phyloP scores from a whole-genome alignment of 1,140 invertebrate species.

The Pseudomyrmex cubaensis region DNA sequence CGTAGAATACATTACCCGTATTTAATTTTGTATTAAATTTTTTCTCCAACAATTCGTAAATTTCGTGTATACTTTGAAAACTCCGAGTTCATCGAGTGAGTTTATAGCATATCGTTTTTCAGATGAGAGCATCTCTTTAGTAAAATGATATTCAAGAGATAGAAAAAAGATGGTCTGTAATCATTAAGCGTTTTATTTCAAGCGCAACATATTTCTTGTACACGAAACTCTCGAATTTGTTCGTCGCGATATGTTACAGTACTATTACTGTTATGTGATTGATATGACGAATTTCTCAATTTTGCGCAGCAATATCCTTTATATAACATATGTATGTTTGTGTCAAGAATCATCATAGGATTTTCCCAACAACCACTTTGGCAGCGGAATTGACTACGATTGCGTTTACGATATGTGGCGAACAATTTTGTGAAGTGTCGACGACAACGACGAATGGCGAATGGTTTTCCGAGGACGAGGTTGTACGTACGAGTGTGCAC shows the following conservation, averaged over 20 bases:
- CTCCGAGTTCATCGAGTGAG: too few species aligned
- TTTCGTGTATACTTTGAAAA: too few species aligned
- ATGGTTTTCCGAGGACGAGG: constrained; percentile 18
- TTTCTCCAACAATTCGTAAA: background rate
- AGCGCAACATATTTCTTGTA: background rate
- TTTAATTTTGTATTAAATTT: background rate
- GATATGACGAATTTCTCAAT: background rate
- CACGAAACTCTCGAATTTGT: too few species aligned
- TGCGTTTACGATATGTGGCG: background rate
- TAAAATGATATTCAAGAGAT: too few species aligned
- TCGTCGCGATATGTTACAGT: too few species aligned
- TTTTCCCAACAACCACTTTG: background rate
- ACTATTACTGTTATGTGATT: background rate
- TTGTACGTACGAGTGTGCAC: background rate
- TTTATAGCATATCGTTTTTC: too few species aligned
- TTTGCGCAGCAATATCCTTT: background rate
- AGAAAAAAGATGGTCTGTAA: too few species aligned
- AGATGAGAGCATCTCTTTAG: too few species aligned
- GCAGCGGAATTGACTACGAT: constrained; percentile 24
- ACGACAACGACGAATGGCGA: constrained; percentile 25
- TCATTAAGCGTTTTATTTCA: too few species aligned
- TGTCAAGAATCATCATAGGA: background rate
- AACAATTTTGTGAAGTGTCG: constrained; percentile 56
- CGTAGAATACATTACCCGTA: background rate
- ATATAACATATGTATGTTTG: background rate